phyloP scores from a whole-genome alignment of 2,797 vertebrate species.

The Notamacropus eugenii region DNA sequence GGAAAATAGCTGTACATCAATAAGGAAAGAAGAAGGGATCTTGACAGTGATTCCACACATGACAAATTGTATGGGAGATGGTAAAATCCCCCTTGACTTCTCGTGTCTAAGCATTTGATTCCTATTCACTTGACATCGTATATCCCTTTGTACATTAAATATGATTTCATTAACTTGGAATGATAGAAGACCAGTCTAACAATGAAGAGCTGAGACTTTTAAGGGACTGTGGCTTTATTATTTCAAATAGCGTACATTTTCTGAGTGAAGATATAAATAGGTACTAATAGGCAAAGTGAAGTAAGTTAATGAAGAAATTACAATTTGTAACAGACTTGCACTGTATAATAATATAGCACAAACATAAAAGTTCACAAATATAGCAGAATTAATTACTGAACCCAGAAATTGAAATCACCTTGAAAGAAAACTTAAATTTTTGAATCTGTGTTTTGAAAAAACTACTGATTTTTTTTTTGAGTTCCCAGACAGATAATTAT shows the following conservation, averaged over 20 bases:
- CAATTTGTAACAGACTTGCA: slow-evolving; percentile 53
- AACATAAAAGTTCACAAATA: slow-evolving; percentile 60
- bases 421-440: slow-evolving; percentile 56
- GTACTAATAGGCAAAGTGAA: slow-evolving; percentile 65
- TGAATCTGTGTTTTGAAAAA: slow-evolving; percentile 51
- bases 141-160: background rate
- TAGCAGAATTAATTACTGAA: slow-evolving; percentile 45
- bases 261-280: slow-evolving; percentile 64
- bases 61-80: background rate
- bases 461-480: slow-evolving; percentile 29
- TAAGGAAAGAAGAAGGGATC: background rate
- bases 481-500: slow-evolving; percentile 21
- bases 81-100: background rate
- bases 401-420: slow-evolving; percentile 46
- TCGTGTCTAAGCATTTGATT: background rate
- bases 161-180: slow-evolving; percentile 18
- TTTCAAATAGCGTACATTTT: slow-evolving; percentile 61
- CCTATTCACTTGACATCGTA: background rate
- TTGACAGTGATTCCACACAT: background rate
- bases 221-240: slow-evolving; percentile 45
- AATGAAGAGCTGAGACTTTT: slow-evolving; percentile 39
- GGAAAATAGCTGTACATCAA: background rate
- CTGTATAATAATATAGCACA: slow-evolving; percentile 58
- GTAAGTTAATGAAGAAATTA: slow-evolving; percentile 71
- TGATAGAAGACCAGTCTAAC: slow-evolving; percentile 13